A percentile compares a stretch with the other conserved stretches of the same genome.
Conservation (phyloP, 2,113 vertebrate genomes). For the Zootoca vivipara region DNA sequence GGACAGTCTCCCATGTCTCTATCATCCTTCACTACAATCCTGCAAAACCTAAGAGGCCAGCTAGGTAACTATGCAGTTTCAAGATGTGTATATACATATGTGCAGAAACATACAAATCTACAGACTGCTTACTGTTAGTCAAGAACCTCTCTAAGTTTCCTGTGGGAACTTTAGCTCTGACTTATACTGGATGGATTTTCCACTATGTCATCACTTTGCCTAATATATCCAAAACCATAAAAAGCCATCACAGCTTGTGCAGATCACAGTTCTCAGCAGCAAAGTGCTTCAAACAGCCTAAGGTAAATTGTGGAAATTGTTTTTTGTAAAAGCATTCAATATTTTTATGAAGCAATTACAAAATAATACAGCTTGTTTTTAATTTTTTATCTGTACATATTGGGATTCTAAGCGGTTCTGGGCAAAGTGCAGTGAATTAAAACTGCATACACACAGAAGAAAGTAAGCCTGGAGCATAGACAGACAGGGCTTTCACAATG, state of each 20-base stretch:
- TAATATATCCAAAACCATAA: background rate
- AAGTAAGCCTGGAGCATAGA: background rate
- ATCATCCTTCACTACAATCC: background rate
- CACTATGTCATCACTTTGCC: background rate
- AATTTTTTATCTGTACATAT: background rate
- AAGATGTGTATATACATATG: background rate
- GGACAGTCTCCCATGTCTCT: background rate
- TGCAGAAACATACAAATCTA: background rate
- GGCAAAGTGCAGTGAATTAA: background rate
- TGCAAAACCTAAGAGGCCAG: background rate
- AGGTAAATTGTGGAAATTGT: background rate
- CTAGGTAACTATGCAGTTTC: background rate
- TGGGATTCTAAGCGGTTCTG: background rate
- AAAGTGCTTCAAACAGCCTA: background rate
- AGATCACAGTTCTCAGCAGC: background rate
- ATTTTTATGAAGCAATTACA: background rate
- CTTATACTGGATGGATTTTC: background rate
- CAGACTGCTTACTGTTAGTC: background rate
- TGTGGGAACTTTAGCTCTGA: conserved; percentile 20
- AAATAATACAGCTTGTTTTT: background rate
- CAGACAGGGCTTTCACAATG: background rate
- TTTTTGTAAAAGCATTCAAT: background rate
- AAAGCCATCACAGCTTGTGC: background rate
- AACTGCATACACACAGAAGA: background rate
- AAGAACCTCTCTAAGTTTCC: background rate